Percentiles rank a stretch among this genome's conserved stretches.
These are phyloP conservation scores for Suillia variegata DNA, from an alignment of 2,888 invertebrate species.

Conservation along the genomic window DNA sequence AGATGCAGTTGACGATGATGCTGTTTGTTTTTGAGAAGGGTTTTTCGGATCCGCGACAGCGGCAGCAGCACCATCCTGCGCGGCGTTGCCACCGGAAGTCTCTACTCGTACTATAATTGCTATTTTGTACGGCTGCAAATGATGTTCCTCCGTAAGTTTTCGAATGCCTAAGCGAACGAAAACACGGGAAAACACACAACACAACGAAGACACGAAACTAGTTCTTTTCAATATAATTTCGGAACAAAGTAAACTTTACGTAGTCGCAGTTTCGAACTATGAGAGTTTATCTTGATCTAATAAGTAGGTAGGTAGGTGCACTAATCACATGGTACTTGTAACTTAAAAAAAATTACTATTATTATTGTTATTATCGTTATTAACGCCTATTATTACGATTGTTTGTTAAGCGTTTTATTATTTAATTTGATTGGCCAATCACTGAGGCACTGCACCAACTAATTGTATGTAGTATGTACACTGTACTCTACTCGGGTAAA, in stretches of 20 bases:
- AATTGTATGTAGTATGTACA: too few species aligned
- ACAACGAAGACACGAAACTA: neutral
- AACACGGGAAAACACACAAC: conserved; percentile 27
- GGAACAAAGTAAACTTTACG: too few species aligned
- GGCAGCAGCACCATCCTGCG: conserved; percentile 43
- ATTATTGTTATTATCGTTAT: too few species aligned
- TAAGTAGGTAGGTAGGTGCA: too few species aligned
- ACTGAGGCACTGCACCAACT: neutral
- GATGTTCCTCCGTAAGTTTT: conserved; percentile 34
- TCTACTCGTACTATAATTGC: conserved; percentile 55
- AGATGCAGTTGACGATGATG: conserved; percentile 13
- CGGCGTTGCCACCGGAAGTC: conserved; percentile 46
- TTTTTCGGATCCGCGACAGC: conserved; percentile 27
- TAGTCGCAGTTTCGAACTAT: too few species aligned
- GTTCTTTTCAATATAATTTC: too few species aligned
- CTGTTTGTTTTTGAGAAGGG: neutral
- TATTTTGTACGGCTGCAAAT: conserved; percentile 39
- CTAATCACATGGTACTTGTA: too few species aligned
- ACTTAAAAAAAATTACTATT: too few species aligned
- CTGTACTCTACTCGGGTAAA: too few species aligned
- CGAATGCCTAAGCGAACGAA: conserved; percentile 29
- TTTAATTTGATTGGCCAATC: neutral
- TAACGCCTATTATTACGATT: too few species aligned
- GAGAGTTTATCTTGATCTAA: too few species aligned
- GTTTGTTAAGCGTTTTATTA: too few species aligned